A percentile compares a stretch with the other conserved stretches of the same genome.
Conservation (phyloP, 2,797 vertebrate species). For the Pangasius djambal region DNA sequence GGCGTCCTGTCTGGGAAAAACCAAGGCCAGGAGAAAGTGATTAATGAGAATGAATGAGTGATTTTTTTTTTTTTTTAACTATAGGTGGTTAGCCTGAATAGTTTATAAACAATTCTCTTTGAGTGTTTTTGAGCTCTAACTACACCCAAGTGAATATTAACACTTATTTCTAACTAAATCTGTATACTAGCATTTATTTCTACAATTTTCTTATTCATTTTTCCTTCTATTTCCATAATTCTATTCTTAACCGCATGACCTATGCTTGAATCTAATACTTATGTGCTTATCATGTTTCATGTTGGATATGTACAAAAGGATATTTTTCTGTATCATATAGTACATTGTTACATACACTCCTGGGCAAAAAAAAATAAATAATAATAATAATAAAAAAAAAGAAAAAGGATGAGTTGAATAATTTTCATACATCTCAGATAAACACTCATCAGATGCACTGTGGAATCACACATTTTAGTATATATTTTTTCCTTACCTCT, state of each 20-base stretch:
- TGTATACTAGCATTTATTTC: background rate
- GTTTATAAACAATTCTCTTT: background rate
- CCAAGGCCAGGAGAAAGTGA: background rate
- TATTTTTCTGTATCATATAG: background rate
- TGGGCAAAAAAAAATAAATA: too few species aligned
- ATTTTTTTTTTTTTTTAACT: background rate
- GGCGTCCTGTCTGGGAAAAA: background rate
- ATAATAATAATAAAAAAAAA: too few species aligned
- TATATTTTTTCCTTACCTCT: background rate
- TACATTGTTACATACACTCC: background rate
- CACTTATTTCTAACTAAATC: background rate
- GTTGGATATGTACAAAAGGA: background rate
- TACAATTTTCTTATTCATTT: background rate
- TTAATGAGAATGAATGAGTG: too few species aligned
- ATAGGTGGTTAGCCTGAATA: background rate
- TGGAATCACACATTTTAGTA: background rate
- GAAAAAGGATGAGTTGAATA: background rate
- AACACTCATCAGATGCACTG: background rate
- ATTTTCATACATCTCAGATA: background rate
- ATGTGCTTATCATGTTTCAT: background rate
- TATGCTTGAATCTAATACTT: background rate
- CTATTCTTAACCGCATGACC: background rate
- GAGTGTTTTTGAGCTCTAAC: background rate
- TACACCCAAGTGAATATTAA: background rate
- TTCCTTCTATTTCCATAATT: background rate